Evolutionary conservation across 2,113 vertebrate species (phyloP), one percentile per base, ranked within the genome.

Genomic region (Sceloporus tristichus): DNA sequence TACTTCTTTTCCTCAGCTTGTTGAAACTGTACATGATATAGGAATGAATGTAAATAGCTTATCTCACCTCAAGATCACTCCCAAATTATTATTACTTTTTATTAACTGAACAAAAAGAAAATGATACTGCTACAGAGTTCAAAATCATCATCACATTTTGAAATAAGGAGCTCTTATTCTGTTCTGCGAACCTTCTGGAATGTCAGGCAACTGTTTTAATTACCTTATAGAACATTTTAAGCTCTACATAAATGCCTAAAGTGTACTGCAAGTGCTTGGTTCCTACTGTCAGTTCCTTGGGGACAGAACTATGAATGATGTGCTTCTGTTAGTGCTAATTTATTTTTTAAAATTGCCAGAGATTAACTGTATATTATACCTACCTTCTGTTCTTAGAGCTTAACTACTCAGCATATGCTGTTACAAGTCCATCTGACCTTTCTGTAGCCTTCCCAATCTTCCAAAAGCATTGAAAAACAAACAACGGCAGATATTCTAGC

Each of bases 321-420:
- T 10, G 73, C 27, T n/a, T 34, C 42, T 83, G 38, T 38, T 73
- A 34, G 18, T 16, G 34, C 11, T 78, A 48, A 53, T 34, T 40
- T 82, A 87, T 42, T 25, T 73, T 62, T 76, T 87, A 77, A 82
- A 87, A 91, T 48, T 74, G 71, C 68, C 89, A 71, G 86, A 68
- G 89, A 23, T 62, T 19, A 29, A 42, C 75, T 88, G 8, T n/a
- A 25, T 78, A 91, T 88, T 87, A 79, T 84, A 82, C 71, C 91
- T 85, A 79, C 76, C 78, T 93, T 25, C 62, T 83, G 79, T 21
- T 59, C 27, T 78, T 0, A 77, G 70, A 74, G 82, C 82, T 65
- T 81, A 86, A 91, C 87, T 87, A 88, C 29, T 21, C 0, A 48
- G 19, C 70, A 91, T 83, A 82, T 56, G 83, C n/a, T 53, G 90